phyloP scores from a whole-genome alignment of 2,888 invertebrate species.

The Cheilosia impressa region DNA sequence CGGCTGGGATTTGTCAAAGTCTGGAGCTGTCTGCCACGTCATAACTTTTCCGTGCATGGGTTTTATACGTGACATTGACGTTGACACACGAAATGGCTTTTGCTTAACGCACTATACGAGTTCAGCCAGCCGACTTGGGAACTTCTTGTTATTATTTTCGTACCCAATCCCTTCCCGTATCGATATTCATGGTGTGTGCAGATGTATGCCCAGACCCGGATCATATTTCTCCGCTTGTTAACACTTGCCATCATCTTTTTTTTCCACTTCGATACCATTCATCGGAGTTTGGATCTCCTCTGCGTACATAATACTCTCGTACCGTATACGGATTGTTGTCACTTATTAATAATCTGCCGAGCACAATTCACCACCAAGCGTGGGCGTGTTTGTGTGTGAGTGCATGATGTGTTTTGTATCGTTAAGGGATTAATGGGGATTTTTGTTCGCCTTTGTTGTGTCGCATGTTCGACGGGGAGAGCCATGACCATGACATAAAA shows the following conservation, averaged over 20 bases:
- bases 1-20: conserved; percentile 58
- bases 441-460: conserved; percentile 62
- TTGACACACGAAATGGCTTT: conserved; percentile 65
- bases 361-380: conserved; percentile 48
- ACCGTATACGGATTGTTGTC: conserved; percentile 70
- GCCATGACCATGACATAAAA: conserved; percentile 9
- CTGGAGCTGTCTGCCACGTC: conserved; percentile 67
- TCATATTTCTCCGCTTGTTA: conserved; percentile 75
- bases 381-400: conserved; percentile 1
- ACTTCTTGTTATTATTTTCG: conserved; percentile 68
- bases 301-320: not conserved
- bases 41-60: conserved; percentile 73
- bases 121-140: conserved; percentile 31
- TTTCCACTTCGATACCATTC: conserved; percentile 65
- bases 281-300: conserved; percentile 56
- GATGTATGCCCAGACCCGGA: conserved; percentile 66
- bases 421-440: conserved; percentile 74
- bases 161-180: conserved; percentile 43
- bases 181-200: conserved; percentile 49
- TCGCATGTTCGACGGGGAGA: not conserved
- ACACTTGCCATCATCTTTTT: conserved; percentile 69
- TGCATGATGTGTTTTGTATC: conserved; percentile 59
- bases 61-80: conserved; percentile 72
- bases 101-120: conserved; percentile 41
- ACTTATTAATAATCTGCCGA: conserved; percentile 73